A percentile compares a stretch with the other conserved stretches of the same genome.
Evolutionary conservation across 2,888 invertebrate genomes (phyloP).

Genomic region (Scaptomyza parva): DNA sequence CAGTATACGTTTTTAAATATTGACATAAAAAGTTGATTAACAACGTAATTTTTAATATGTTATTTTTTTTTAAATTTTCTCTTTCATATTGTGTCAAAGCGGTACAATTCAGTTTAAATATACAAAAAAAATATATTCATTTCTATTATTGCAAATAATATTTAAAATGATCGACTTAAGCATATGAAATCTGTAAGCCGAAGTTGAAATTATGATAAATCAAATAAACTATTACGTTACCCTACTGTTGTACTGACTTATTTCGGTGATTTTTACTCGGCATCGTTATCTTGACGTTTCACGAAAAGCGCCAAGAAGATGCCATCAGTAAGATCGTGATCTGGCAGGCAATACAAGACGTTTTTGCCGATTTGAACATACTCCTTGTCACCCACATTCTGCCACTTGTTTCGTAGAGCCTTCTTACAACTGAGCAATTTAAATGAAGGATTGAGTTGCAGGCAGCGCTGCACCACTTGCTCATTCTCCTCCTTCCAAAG

Average conservation of each 20-base stretch:
- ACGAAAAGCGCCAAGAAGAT: conserved; percentile 98
- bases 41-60: conserved; percentile 50
- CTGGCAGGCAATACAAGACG: conserved; percentile 92
- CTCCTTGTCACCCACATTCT: conserved; percentile 88
- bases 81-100: conserved; percentile 28
- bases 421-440: conserved; percentile 88
- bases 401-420: conserved; percentile 88
- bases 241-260: not conserved
- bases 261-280: conserved; percentile 12
- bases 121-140: conserved; percentile 34
- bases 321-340: conserved; percentile 93
- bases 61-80: conserved; percentile 26
- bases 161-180: conserved; percentile 28
- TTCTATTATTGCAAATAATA: conserved; percentile 28
- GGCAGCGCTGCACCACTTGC: conserved; percentile 87
- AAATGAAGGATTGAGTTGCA: conserved; percentile 86
- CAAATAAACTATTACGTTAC: conserved; percentile 53
- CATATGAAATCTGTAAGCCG: conserved; percentile 30
- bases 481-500: conserved; percentile 96
- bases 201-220: conserved; percentile 43
- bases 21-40: conserved; percentile 51
- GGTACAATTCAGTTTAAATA: conserved; percentile 18
- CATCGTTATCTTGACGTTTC: conserved; percentile 77
- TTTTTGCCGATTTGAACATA: conserved; percentile 89
- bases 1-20: conserved; percentile 57